phyloP scores from a whole-genome alignment of 1,140 invertebrate genomes.

The Probaryconus sp. region DNA sequence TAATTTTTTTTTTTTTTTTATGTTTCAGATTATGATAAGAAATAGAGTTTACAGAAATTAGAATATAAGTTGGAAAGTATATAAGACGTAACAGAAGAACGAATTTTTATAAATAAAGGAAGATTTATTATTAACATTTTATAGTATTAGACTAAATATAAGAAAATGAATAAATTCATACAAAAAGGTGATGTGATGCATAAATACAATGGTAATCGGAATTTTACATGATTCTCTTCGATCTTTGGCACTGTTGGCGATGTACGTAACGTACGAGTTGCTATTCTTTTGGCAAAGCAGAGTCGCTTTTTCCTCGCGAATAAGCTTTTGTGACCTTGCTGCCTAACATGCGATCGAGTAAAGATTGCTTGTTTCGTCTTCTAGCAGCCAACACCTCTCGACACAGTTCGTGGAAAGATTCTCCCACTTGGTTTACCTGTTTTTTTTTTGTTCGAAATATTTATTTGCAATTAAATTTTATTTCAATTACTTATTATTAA shows the following conservation, averaged over 20 bases:
- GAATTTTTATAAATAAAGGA: no score
- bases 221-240: background rate
- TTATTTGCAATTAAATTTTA: no score
- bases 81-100: no score
- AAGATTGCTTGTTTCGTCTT: conserved; percentile 89
- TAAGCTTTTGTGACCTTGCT: conserved; percentile 84
- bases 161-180: no score
- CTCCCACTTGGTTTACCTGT: conserved; percentile 82
- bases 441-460: no score
- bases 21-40: no score
- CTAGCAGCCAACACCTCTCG: conserved; percentile 87
- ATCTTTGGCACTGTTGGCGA: background rate
- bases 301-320: conserved; percentile 90
- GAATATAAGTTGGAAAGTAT: no score
- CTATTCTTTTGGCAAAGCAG: conserved; percentile 89
- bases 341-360: conserved; percentile 87
- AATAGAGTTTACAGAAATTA: no score
- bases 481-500: no score
- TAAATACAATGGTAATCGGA: conserved; percentile 61
- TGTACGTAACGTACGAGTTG: conserved; percentile 16
- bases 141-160: no score
- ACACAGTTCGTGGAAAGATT: conserved; percentile 90
- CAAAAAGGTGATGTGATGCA: no score
- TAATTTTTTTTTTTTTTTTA: conserved; percentile 32
- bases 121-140: no score